Conservation (phyloP, 2,113 vertebrate species). For the Isichthys henryi region DNA sequence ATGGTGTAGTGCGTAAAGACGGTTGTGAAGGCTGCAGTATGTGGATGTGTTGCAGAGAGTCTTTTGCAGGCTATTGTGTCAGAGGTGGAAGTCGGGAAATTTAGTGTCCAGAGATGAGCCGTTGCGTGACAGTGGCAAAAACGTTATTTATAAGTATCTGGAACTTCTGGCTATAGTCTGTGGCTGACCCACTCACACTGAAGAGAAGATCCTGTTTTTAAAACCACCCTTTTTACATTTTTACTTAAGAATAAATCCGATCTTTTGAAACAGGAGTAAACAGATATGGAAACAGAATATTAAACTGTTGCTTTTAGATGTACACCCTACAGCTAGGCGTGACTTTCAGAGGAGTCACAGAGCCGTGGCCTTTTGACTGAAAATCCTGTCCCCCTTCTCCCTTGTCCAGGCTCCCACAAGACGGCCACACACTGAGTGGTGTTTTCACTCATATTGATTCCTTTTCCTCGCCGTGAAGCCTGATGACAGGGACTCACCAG, state of each 20-base stretch:
- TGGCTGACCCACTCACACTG: neutral
- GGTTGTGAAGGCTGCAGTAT: neutral
- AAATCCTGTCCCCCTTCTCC: neutral
- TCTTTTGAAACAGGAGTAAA: neutral
- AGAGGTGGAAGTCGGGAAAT: neutral
- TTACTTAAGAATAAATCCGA: neutral
- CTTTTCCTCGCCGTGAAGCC: neutral
- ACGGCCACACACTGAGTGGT: neutral
- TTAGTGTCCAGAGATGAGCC: neutral
- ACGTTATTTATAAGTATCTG: neutral
- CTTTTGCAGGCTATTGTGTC: neutral
- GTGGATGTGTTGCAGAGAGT: neutral
- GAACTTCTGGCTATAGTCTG: neutral
- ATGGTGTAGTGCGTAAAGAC: neutral
- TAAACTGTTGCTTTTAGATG: neutral
- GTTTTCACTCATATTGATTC: slow-evolving; percentile 2
- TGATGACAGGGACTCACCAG: neutral
- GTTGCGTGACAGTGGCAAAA: neutral
- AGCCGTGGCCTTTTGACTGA: neutral
- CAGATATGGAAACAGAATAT: neutral
- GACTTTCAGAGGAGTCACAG: neutral
- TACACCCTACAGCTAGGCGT: neutral
- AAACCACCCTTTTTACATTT: neutral
- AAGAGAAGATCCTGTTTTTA: neutral
- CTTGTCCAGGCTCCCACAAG: neutral